Conservation (phyloP, 2,113 vertebrate species). For the Polypterus senegalus region DNA sequence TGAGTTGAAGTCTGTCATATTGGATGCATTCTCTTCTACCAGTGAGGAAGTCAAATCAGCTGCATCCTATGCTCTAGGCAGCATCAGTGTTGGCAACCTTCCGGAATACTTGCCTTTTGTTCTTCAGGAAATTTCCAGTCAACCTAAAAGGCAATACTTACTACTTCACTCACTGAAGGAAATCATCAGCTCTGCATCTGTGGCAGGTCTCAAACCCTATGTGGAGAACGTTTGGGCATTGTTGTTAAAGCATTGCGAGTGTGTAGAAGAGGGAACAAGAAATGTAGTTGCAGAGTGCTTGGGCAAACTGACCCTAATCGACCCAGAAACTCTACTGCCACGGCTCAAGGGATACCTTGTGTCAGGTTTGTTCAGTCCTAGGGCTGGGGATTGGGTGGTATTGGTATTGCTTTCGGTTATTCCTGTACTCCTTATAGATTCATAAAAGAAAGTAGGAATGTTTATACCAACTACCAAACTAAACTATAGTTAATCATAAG, state of each 20-base stretch:
- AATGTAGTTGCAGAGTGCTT: constrained; percentile 96
- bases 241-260: constrained; percentile 91
- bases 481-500: no score
- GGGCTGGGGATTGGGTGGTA: no score
- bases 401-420: no score
- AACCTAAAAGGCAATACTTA: constrained; percentile 90
- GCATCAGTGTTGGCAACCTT: constrained; percentile 94
- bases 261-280: constrained; percentile 91
- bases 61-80: constrained; percentile 87
- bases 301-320: constrained; percentile 89
- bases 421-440: no score
- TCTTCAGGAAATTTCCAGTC: constrained; percentile 92
- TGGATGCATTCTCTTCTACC: constrained; percentile 93
- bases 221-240: constrained; percentile 92
- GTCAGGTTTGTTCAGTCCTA: constrained; percentile 56
- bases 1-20: constrained; percentile 90
- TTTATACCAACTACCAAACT: no score
- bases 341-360: constrained; percentile 90
- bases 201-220: constrained; percentile 84
- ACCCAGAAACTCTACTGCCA: constrained; percentile 89
- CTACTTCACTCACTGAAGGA: constrained; percentile 96
- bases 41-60: constrained; percentile 97
- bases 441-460: no score
- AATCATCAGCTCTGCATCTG: constrained; percentile 92
- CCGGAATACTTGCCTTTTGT: constrained; percentile 96